Conservation (phyloP, 2,797 vertebrate species). For the Pseudochromis fuscus region DNA sequence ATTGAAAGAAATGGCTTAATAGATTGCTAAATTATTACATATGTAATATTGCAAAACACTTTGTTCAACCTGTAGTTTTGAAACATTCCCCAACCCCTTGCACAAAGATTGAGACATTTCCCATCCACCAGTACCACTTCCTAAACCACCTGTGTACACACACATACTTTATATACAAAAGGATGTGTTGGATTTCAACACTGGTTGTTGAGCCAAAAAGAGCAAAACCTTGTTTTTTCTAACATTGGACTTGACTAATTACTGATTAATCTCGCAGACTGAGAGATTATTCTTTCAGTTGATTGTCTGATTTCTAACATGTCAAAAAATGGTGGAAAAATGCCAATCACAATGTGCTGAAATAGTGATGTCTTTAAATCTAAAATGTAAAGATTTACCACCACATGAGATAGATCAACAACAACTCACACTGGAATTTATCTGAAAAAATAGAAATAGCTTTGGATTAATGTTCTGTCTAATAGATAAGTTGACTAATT, state of each 20-base stretch:
- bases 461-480: neutral
- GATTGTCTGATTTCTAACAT: too few relatives aligned
- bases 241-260: too few relatives aligned
- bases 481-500: too few relatives aligned
- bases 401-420: neutral
- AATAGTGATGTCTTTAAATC: neutral
- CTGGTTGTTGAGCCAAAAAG: neutral
- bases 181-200: constrained; percentile 5
- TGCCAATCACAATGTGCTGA: too few relatives aligned
- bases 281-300: too few relatives aligned
- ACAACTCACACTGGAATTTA: neutral
- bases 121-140: constrained; percentile 13
- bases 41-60: neutral
- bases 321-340: too few relatives aligned
- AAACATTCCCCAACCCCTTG: neutral
- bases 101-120: constrained; percentile 11
- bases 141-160: neutral
- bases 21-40: neutral
- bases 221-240: neutral
- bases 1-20: neutral
- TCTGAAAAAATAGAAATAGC: too few relatives aligned
- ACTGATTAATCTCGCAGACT: too few relatives aligned
- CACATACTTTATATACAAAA: neutral
- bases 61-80: neutral
- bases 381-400: neutral